phyloP scores from a whole-genome alignment of 2,797 vertebrate genomes.

The Tapirus indicus region DNA sequence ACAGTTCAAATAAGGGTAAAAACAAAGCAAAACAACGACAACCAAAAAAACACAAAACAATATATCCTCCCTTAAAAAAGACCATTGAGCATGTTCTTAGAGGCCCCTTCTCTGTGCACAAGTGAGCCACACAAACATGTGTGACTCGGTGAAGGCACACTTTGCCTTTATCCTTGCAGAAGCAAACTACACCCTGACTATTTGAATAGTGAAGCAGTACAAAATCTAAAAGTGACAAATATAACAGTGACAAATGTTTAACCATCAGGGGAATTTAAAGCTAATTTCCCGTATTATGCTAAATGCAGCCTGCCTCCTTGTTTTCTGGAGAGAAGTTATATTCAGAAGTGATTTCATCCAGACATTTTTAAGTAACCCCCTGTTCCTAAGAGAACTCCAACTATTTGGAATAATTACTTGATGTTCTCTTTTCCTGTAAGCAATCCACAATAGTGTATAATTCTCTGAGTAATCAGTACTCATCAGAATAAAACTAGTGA shows the following conservation, averaged over 20 bases:
- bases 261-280: background rate
- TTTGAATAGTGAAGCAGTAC: background rate
- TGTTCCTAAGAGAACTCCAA: constrained; percentile 47
- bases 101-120: background rate
- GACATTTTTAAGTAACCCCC: constrained; percentile 62
- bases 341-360: constrained; percentile 70
- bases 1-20: background rate
- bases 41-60: background rate
- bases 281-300: background rate
- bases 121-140: background rate
- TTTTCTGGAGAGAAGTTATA: constrained; percentile 49
- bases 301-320: background rate
- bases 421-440: constrained; percentile 68
- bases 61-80: background rate
- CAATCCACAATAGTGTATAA: background rate
- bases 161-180: background rate
- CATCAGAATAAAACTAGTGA: constrained; percentile 23
- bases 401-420: constrained; percentile 46
- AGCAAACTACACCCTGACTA: background rate
- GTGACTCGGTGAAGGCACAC: background rate
- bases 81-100: background rate
- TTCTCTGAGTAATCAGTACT: constrained; percentile 23
- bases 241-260: background rate
- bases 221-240: background rate
- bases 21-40: background rate